A percentile compares a stretch with the other conserved stretches of the same genome.
Evolutionary conservation across 2,888 invertebrate genomes (phyloP).

Genomic region (Imbricaverruca yamaguchii): DNA sequence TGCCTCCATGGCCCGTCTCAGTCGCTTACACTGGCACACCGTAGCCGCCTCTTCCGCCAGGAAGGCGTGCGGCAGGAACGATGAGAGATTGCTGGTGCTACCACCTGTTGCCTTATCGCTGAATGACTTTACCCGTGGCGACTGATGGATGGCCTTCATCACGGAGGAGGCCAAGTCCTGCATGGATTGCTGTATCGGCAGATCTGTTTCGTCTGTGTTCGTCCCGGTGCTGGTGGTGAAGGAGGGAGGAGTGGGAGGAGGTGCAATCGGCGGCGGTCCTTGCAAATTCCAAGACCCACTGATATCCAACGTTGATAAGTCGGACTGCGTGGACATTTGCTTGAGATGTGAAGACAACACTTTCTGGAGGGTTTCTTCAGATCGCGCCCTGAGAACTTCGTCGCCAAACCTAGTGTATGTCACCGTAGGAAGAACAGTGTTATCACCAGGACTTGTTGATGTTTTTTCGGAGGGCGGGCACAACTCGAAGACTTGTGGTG

Average conservation of each 20-base stretch:
- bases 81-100: background rate
- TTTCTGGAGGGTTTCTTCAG: background rate
- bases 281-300: background rate
- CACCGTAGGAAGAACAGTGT: background rate
- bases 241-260: conserved; percentile 1
- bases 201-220: background rate
- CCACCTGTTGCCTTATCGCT: background rate
- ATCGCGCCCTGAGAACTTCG: background rate
- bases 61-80: background rate
- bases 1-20: background rate
- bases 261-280: background rate
- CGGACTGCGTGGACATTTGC: background rate
- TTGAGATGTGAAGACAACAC: background rate
- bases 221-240: background rate
- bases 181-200: background rate
- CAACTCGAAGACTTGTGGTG: background rate
- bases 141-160: background rate
- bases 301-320: background rate
- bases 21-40: background rate
- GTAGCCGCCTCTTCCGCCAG: background rate
- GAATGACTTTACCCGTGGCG: background rate
- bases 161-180: background rate
- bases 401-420: background rate
- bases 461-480: background rate
- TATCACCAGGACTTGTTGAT: too few species aligned